Evolutionary conservation across 1,140 invertebrate genomes (phyloP).

Genomic region (Drosophila mayri): DNA sequence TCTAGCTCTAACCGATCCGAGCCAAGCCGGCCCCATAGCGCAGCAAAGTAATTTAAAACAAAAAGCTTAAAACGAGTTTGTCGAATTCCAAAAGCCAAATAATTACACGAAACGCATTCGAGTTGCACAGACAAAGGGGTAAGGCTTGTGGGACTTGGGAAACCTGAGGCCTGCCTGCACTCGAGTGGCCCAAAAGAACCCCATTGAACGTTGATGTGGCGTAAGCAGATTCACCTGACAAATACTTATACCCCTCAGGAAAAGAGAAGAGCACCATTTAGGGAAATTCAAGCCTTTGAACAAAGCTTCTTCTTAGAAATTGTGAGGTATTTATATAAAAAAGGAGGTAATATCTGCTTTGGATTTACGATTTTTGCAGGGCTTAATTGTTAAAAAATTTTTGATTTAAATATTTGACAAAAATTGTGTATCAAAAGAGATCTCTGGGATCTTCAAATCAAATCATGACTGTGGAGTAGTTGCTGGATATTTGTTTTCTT

Average conservation of each 20-base stretch:
- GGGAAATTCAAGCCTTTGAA: neutral
- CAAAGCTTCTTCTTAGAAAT: neutral
- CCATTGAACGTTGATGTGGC: constrained; percentile 20
- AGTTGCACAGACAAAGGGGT: constrained; percentile 32
- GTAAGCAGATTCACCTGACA: constrained; percentile 13
- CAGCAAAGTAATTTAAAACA: constrained; percentile 47
- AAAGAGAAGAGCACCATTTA: neutral
- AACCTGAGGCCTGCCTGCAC: constrained; percentile 29
- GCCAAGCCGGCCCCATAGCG: neutral
- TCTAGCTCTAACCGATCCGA: constrained; percentile 21
- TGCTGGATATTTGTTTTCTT: too few species aligned
- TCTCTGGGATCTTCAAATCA: too few species aligned
- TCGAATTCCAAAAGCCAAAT: constrained; percentile 56
- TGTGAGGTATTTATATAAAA: too few species aligned
- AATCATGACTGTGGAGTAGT: too few species aligned
- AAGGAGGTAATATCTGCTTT: neutral
- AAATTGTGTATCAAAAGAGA: too few species aligned
- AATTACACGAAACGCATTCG: constrained; percentile 49
- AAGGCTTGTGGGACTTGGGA: constrained; percentile 29
- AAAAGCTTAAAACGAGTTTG: constrained; percentile 56
- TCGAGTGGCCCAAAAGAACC: constrained; percentile 34
- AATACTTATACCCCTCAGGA: neutral
- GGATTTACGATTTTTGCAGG: neutral
- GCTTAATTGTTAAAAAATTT: neutral
- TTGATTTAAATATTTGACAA: too few species aligned